Conservation (phyloP, 2,797 vertebrate species). For the Sciurus vulgaris region DNA sequence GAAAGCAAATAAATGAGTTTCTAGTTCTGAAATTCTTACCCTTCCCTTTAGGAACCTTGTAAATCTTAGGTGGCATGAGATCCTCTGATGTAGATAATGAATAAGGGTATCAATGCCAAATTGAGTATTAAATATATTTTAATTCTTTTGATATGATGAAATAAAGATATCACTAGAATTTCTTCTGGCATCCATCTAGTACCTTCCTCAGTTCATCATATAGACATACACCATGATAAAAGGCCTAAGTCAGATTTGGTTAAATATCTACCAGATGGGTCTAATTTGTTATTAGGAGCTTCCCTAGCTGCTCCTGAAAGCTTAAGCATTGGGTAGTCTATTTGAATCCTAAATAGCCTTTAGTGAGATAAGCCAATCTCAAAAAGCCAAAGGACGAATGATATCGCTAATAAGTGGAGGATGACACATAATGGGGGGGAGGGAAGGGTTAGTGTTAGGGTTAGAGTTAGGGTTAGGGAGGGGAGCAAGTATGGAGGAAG, state of each 20-base stretch:
- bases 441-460: too few relatives aligned
- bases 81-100: neutral
- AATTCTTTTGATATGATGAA: neutral
- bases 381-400: too few relatives aligned
- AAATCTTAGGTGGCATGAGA: neutral
- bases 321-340: neutral
- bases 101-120: neutral
- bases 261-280: neutral
- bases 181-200: neutral
- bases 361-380: too few relatives aligned
- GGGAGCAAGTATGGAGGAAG: too few relatives aligned
- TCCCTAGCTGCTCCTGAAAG: neutral
- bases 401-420: too few relatives aligned
- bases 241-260: neutral
- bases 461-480: too few relatives aligned
- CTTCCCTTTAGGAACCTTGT: neutral
- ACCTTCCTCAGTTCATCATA: neutral
- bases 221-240: neutral
- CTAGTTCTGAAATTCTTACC: conserved; percentile 2
- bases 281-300: neutral
- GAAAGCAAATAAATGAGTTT: conserved; percentile 52
- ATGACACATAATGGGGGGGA: too few relatives aligned
- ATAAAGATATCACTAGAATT: conserved; percentile 17
- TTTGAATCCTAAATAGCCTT: conserved; percentile 1
- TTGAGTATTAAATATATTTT: neutral